These are phyloP conservation scores for Dryoscopus gambensis DNA, from an alignment of 2,113 vertebrate species.

Conservation along the genomic window DNA sequence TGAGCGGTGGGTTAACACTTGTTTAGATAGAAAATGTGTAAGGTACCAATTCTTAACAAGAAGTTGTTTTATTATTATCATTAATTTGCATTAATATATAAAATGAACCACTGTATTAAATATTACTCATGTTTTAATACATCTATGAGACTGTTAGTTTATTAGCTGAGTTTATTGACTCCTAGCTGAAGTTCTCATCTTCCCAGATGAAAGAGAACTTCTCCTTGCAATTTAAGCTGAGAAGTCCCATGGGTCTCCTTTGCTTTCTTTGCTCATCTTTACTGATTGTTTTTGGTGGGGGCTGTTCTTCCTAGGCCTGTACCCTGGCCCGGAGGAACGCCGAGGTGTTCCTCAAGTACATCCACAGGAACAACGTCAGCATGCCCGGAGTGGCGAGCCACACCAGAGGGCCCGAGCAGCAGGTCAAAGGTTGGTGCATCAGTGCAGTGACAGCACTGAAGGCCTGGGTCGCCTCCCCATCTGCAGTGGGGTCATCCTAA, in stretches of 20 bases:
- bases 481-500: neutral
- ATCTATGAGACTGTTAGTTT: neutral
- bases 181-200: neutral
- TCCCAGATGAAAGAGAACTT: neutral
- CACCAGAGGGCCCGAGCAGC: constrained; percentile 87
- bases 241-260: neutral
- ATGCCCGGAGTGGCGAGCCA: constrained; percentile 88
- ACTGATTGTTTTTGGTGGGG: neutral
- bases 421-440: constrained; percentile 90
- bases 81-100: neutral
- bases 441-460: neutral
- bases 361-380: constrained; percentile 96
- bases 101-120: neutral
- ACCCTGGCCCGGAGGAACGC: constrained; percentile 94
- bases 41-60: neutral
- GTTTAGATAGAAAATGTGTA: neutral
- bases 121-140: neutral
- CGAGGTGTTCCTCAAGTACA: constrained; percentile 98
- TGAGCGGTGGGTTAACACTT: neutral
- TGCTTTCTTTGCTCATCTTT: neutral
- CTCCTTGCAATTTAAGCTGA: neutral
- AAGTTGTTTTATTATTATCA: neutral
- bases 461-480: neutral
- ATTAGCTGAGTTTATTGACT: neutral
- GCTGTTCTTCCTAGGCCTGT: constrained; percentile 80